A percentile compares a stretch with the other conserved stretches of the same genome.
phyloP scores from a whole-genome alignment of 2,888 invertebrate species.

The Spodoptera exigua region DNA sequence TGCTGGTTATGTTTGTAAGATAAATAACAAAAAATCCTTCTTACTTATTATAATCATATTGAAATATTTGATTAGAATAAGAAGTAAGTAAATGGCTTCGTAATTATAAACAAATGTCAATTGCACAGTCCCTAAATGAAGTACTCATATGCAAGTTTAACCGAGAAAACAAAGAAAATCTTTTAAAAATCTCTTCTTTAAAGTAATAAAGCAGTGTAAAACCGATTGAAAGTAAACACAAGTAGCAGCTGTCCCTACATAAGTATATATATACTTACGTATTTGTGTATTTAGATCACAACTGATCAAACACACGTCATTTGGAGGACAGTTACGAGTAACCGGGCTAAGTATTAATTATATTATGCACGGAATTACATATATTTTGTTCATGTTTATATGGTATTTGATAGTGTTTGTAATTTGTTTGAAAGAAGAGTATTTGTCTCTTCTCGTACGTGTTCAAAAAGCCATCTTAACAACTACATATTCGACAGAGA shows the following conservation, averaged over 20 bases:
- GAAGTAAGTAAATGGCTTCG: no score
- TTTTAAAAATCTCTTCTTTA: slow-evolving; percentile 30
- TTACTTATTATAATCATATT: no score
- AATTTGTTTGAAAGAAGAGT: no score
- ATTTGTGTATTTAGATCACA: slow-evolving; percentile 78
- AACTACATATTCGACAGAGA: no score
- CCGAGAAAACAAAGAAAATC: background rate
- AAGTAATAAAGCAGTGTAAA: slow-evolving; percentile 24
- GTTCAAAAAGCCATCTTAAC: no score
- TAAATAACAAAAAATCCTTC: slow-evolving; percentile 5
- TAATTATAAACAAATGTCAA: no score
- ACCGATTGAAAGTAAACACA: slow-evolving; percentile 28
- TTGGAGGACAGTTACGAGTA: slow-evolving; percentile 59
- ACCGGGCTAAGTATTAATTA: slow-evolving; percentile 39
- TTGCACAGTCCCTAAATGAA: background rate
- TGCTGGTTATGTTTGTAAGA: background rate
- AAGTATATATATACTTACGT: slow-evolving; percentile 50
- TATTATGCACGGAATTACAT: slow-evolving; percentile 46
- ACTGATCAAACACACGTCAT: slow-evolving; percentile 79
- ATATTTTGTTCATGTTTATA: slow-evolving; percentile 7
- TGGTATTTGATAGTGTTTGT: slow-evolving; percentile 1
- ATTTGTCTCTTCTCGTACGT: no score
- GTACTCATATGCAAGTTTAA: background rate
- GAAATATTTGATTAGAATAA: no score
- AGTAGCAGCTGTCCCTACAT: slow-evolving; percentile 56